Base-by-base conservation (phyloP, 2,797 vertebrate species). In the Notolepis coatsorum region DNA sequence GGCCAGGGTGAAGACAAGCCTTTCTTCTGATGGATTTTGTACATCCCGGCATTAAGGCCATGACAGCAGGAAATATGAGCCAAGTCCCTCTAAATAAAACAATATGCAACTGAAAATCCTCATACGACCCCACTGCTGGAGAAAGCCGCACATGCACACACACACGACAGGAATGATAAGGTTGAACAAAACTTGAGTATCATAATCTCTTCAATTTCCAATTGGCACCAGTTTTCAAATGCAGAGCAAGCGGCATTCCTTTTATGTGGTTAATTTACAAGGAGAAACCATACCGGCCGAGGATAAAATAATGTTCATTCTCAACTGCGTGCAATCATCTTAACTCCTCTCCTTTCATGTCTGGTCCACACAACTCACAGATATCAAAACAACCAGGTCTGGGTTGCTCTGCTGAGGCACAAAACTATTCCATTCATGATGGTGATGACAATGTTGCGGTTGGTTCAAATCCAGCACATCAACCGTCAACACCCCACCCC, bases 31-130 rank as follows among this genome's bases (percentile, higher is more conserved):
- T 20, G 15, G 33, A 10, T 55, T 63, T 56, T 41, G 41, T 28
- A 15, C 30, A 6, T 12, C 18, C 28, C 20, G 1, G 43, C 42
- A 30, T 31, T 12, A 10, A 8, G 13, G 43, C 43, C 17, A 24
- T 4, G 12, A 35, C 28, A 33, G 55, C 28, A 61, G 45, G 51
- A 47, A 38, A 17, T 46, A 30, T 9, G 31, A 68, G 55, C 55
- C 18, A 42, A 20, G 31, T 35, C 20, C 28, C 56, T 67, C 61
- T 33, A 48, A 28, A 28, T 68, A 61, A 72, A 60, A 63, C 54
- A 73, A 66, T 63, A 65, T 24, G 23, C 45, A 61, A 65, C 41
- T 51, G 31, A 43, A 57, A 75, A 63, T 49, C 31, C 31, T 65
- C 38, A 48, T 21, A 15, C 39, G 41, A 65, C 57, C 37, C 31